Evolutionary conservation across 2,888 invertebrate genomes (phyloP), one percentile per base, ranked within the genome.

Genomic region (Conops quadrifasciatus): DNA sequence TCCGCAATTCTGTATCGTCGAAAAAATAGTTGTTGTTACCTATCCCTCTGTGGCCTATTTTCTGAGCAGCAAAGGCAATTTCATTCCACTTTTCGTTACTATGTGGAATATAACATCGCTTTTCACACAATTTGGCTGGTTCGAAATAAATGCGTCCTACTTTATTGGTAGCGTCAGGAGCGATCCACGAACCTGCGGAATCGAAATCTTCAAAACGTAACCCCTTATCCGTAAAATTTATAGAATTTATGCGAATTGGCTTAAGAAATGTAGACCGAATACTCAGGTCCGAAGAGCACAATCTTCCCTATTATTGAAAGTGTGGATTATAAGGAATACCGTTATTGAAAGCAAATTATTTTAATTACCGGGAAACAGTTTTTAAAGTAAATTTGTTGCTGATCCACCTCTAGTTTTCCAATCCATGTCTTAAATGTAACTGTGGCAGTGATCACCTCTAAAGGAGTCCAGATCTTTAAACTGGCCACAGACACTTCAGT

Each of bases 181-280:
- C 81, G 76, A 90, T 88, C 9, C 79, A 81, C 0, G 83, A 79
- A 30, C 84, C 84, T 3, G 74, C 73, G 7, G 67, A 16, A 75
- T 87, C 86, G 82, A 85, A 87, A 77, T 87, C 87, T 77, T 86
- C 86, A 76, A 89, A 89, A 75, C 89, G 89, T 19, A 93, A 87
- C 5, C 91, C 88, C 2, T 91, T 88, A 47, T 91, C 87, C 30
- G 88, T 88, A 71, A 92, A 90, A 47, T 89, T 75, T 13, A 86
- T 80, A 11, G 83, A 79, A 47, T 81, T 82, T 0, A 96, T 91
- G 75, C 91, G 90, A 93, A 97, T 94, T 66, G 91, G 89, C 79
- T 92, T 90, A 76, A 90, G 87, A 87, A 95, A 96, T 5, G 92
- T 91, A 79, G 94, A 96, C 80, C 93, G 91, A 74, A 96, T 89